Base-by-base conservation (phyloP, 1,140 invertebrate genomes). In the Phthorimaea operculella region DNA sequence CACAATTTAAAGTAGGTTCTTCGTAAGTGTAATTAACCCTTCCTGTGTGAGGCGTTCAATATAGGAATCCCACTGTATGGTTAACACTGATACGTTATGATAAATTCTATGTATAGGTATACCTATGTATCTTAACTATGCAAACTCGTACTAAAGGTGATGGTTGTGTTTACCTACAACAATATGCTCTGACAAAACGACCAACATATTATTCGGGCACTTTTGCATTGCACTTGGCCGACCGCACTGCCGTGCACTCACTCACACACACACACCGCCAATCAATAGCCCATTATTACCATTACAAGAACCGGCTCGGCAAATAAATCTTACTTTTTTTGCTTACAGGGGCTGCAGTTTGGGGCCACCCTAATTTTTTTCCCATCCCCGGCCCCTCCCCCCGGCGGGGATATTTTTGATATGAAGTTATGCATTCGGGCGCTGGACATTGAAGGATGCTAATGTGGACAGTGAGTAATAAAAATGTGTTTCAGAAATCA, bases 281-380 rank as follows among this genome's bases (percentile, higher is more conserved):
- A 12, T 28, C 48, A 50, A 28, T 50, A 33, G 21, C 14, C 9
- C 7, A 64, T 66, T 64, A 68, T 66, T 66, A 59, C 56, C 60
- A 68, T 66, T 71, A 68, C 51, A 57, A 55, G 54, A 62, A 62
- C 56, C 33, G 60, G 55, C 52, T 39, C 70, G 59, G 64, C 66
- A 70, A 74, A 79, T 83, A 80, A 83, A 80, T 83, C 75, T 72
- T 74, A 50, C 66, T 77, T 79, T 79, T 78, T 74, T 79, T 51
- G 54, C 76, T 75, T 74, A 52, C 68, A 78, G 77, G 69, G 61
- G 60, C 42, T 18, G 53, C 51, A 59, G 62, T 57, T 55, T 63
- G 68, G 72, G 65, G 60, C 77, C 76, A 73, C 75, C 76, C 76
- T 66, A 66, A 64, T 79, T 79, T 58, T 74, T 79, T 74, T 58